Conservation (phyloP, 2,888 invertebrate genomes). For the Drosophila pseudotalamancana region DNA sequence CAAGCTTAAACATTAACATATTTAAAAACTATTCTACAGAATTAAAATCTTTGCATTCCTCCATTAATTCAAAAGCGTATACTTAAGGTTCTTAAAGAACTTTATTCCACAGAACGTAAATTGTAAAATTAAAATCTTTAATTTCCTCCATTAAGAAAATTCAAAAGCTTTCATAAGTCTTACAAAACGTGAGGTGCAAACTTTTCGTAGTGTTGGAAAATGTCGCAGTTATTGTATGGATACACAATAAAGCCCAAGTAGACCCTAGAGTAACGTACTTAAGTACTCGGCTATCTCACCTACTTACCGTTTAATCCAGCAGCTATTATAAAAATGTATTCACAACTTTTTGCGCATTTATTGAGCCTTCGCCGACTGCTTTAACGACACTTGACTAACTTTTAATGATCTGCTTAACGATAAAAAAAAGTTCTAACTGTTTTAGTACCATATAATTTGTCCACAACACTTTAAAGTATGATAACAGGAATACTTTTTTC, state of each 20-base stretch:
- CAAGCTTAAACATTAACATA: no score
- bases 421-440: slow-evolving; percentile 9
- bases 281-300: neutral
- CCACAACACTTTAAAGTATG: neutral
- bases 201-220: neutral
- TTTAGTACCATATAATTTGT: neutral
- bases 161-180: neutral
- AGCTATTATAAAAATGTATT: neutral
- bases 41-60: no score
- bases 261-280: neutral
- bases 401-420: slow-evolving; percentile 29
- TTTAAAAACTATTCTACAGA: no score
- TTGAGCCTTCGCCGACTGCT: slow-evolving; percentile 20
- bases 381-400: slow-evolving; percentile 41
- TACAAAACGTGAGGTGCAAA: neutral
- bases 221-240: neutral
- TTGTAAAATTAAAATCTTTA: no score
- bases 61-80: no score
- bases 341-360: slow-evolving; percentile 2
- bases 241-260: neutral
- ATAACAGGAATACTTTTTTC: neutral
- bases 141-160: neutral
- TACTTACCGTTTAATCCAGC: neutral
- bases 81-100: no score
- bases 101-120: no score